These are phyloP conservation scores for Pitangus sulphuratus DNA, from an alignment of 2,797 vertebrate genomes.

Conservation along the genomic window DNA sequence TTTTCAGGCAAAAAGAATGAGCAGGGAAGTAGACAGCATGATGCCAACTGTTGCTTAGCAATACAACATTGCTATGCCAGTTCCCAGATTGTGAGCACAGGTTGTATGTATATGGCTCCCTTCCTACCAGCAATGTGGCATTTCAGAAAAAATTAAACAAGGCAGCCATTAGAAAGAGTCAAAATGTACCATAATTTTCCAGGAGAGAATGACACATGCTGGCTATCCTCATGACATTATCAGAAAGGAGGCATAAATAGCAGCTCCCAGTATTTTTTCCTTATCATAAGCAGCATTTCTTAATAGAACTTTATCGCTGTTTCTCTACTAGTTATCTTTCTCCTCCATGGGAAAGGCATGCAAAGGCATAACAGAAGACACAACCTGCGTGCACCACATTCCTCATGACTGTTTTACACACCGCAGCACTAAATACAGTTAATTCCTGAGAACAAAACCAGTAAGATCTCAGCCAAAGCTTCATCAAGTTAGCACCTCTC, in stretches of 20 bases:
- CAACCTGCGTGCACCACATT: background rate
- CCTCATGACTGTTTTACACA: background rate
- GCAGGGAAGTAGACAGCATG: background rate
- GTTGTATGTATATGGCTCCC: background rate
- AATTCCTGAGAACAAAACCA: background rate
- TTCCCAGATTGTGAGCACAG: slow-evolving; percentile 33
- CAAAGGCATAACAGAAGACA: background rate
- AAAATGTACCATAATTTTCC: background rate
- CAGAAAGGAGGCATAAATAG: slow-evolving; percentile 5
- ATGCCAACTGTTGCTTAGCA: slow-evolving; percentile 61
- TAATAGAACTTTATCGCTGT: background rate
- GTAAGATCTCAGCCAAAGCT: background rate
- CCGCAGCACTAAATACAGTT: background rate
- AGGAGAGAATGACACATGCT: background rate
- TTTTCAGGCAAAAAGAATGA: background rate
- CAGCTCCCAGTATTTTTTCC: background rate
- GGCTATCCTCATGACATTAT: background rate
- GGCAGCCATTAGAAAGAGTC: background rate
- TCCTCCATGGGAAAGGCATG: background rate
- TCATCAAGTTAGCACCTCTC: background rate
- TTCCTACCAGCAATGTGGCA: slow-evolving; percentile 40
- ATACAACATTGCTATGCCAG: background rate
- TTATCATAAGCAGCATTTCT: background rate
- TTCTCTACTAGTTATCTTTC: background rate
- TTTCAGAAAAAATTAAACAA: slow-evolving; percentile 18